Evolutionary conservation across 2,797 vertebrate species (phyloP).

Genomic region (Notoglanidium macrostoma): DNA sequence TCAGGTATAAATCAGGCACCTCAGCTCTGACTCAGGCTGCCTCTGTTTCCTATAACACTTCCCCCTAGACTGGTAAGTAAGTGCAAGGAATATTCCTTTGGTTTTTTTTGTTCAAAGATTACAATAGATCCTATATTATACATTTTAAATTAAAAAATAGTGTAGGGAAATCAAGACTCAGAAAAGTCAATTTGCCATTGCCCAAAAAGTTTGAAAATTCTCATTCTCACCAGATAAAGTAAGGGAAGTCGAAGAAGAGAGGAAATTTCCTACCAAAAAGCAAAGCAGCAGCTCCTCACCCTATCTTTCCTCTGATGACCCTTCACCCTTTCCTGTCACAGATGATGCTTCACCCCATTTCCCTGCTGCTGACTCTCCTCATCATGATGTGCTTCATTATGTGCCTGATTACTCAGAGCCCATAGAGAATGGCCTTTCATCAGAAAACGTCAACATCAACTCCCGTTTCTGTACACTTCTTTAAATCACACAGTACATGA

Average conservation of each 20-base stretch:
- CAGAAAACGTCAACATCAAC: slow-evolving; percentile 48
- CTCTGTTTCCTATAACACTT: background rate
- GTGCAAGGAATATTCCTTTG: background rate
- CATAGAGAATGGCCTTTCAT: slow-evolving; percentile 15
- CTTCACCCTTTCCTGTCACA: background rate
- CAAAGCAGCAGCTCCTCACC: slow-evolving; percentile 18
- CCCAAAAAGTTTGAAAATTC: background rate
- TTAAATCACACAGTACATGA: slow-evolving; percentile 44
- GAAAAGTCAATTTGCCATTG: background rate
- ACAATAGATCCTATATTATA: background rate
- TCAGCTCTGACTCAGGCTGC: background rate
- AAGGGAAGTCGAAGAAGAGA: background rate
- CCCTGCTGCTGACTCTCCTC: background rate
- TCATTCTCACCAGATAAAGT: background rate
- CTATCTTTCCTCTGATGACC: background rate
- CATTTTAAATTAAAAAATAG: background rate
- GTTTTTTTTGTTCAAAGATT: background rate
- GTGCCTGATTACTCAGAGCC: slow-evolving; percentile 45
- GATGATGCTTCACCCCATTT: background rate
- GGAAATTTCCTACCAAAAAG: background rate
- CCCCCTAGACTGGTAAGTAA: background rate
- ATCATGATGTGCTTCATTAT: slow-evolving; percentile 22
- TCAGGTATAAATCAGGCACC: no score
- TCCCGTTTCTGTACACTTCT: slow-evolving; percentile 67
- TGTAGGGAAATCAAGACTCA: background rate